A percentile compares a stretch with the other conserved stretches of the same genome.
These are phyloP conservation scores for Diarsia dahlii DNA, from an alignment of 2,888 invertebrate species.

Conservation along the genomic window DNA sequence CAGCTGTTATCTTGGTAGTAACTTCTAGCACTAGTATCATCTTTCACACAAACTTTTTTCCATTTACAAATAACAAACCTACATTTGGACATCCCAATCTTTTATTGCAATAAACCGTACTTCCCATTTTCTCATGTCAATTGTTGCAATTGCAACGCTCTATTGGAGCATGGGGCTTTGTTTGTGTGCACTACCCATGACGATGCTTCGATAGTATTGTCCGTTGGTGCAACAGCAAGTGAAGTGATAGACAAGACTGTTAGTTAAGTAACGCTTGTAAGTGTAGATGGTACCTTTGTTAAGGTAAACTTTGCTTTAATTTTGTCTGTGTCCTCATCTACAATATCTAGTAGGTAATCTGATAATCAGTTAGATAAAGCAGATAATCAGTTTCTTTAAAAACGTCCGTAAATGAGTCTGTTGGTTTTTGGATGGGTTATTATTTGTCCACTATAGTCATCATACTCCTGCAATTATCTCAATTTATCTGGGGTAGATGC, in stretches of 20 bases:
- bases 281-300: neutral
- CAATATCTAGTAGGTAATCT: neutral
- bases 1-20: too few species aligned
- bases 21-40: too few species aligned
- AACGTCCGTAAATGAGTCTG: too few species aligned
- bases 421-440: neutral
- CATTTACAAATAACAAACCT: neutral
- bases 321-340: neutral
- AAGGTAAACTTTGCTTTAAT: neutral
- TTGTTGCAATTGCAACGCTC: conserved; percentile 87
- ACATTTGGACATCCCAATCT: conserved; percentile 25
- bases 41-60: neutral
- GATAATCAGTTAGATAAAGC: too few species aligned
- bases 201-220: conserved; percentile 72
- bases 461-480: too few species aligned
- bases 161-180: conserved; percentile 87
- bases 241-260: conserved; percentile 47
- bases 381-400: neutral
- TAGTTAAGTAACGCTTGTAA: conserved; percentile 34
- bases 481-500: neutral
- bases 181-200: conserved; percentile 81
- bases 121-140: conserved; percentile 86
- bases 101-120: conserved; percentile 48
- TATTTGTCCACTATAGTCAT: neutral
- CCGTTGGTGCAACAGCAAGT: conserved; percentile 44